Evolutionary conservation across 2,888 invertebrate genomes (phyloP).

Genomic region (Agapostemon virescens): DNA sequence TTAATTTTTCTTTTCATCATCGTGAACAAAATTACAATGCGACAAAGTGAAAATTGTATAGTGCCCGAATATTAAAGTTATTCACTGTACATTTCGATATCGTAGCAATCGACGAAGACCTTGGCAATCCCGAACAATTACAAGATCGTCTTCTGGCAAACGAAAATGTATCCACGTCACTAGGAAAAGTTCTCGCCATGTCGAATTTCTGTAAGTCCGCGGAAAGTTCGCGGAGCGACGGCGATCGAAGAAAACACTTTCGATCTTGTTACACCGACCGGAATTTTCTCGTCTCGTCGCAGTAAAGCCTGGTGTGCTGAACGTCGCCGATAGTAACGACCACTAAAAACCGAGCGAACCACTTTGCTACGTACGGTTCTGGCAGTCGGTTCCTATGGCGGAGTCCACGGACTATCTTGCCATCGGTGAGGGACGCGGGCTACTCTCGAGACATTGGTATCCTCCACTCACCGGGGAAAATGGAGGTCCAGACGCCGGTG

Average conservation of each 20-base stretch:
- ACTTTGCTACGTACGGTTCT: conserved; percentile 62
- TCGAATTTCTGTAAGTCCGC: neutral
- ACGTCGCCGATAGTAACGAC: conserved; percentile 64
- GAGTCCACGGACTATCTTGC: conserved; percentile 37
- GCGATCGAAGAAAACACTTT: conserved; percentile 36
- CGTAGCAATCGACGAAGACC: too few species aligned
- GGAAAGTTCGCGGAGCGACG: neutral
- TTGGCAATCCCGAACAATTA: too few species aligned
- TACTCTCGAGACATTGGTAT: conserved; percentile 59
- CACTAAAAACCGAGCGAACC: conserved; percentile 64
- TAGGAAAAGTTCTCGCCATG: neutral
- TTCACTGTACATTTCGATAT: too few species aligned
- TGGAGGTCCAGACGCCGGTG: conserved; percentile 25
- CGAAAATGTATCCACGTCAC: neutral
- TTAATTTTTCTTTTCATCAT: too few species aligned
- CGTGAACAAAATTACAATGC: too few species aligned
- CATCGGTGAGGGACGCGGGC: conserved; percentile 43
- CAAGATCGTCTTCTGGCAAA: neutral
- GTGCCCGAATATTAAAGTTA: too few species aligned
- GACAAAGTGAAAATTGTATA: too few species aligned
- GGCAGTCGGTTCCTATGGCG: conserved; percentile 33
- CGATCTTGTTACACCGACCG: conserved; percentile 46
- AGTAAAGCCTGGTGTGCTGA: conserved; percentile 51
- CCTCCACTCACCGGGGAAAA: conserved; percentile 42
- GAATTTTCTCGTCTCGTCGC: conserved; percentile 32